Evolutionary conservation across 2,113 vertebrate genomes (phyloP).

Genomic region (Xenus cinereus): DNA sequence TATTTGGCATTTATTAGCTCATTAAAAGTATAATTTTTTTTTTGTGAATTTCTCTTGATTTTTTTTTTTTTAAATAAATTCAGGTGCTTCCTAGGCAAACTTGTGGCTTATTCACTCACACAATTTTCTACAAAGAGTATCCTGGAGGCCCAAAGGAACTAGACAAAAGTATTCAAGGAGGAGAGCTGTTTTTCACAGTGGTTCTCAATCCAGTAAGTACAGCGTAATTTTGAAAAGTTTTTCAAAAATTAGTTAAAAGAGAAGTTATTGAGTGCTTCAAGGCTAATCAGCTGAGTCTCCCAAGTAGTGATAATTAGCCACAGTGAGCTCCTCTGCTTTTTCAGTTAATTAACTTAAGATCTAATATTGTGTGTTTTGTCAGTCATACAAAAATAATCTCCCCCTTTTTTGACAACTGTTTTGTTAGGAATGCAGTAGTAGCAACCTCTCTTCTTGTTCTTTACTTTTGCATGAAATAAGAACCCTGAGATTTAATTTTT

Average conservation of each 20-base stretch:
- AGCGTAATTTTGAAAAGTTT: neutral
- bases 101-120: slow-evolving; percentile 96
- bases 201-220: slow-evolving; percentile 94
- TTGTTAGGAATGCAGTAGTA: neutral
- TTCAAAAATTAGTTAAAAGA: neutral
- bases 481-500: neutral
- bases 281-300: neutral
- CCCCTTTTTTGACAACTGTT: neutral
- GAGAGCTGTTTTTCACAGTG: slow-evolving; percentile 94
- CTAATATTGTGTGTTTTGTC: neutral
- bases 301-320: neutral
- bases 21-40: neutral
- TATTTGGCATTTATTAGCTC: neutral
- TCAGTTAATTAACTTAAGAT: neutral
- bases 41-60: neutral
- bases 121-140: slow-evolving; percentile 98
- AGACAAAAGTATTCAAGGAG: slow-evolving; percentile 94
- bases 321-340: neutral
- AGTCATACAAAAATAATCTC: neutral
- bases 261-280: neutral
- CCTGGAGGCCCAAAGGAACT: slow-evolving; percentile 93
- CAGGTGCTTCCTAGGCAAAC: slow-evolving; percentile 97
- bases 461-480: neutral
- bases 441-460: neutral
- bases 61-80: neutral